phyloP scores from a whole-genome alignment of 2,888 invertebrate species.

The Cerastis rubricosa region DNA sequence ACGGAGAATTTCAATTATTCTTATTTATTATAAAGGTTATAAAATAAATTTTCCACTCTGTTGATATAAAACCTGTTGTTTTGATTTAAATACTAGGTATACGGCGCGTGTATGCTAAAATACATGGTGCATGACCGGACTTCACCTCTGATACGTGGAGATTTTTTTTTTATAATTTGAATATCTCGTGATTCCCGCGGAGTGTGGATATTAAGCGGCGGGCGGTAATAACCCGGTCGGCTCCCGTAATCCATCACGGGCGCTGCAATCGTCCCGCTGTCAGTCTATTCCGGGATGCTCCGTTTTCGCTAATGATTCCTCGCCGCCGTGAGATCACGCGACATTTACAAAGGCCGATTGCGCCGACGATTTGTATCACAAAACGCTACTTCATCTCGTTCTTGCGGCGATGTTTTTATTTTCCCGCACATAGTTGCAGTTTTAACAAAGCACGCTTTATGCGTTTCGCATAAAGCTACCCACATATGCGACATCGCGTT shows the following conservation, averaged over 20 bases:
- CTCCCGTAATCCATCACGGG: slow-evolving; percentile 87
- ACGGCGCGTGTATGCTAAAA: slow-evolving; percentile 58
- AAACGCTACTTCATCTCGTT: slow-evolving; percentile 71
- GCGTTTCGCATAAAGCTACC: slow-evolving; percentile 78
- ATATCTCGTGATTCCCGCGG: slow-evolving; percentile 74
- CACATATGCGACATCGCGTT: slow-evolving; percentile 80
- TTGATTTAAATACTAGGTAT: slow-evolving; percentile 64
- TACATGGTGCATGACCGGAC: slow-evolving; percentile 62
- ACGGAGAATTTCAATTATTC: slow-evolving; percentile 64
- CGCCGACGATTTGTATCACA: slow-evolving; percentile 78
- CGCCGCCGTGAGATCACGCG: slow-evolving; percentile 79
- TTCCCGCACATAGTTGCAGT: slow-evolving; percentile 73
- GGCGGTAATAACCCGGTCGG: slow-evolving; percentile 82
- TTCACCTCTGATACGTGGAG: slow-evolving; percentile 43
- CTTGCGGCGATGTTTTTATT: slow-evolving; percentile 64
- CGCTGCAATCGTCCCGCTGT: slow-evolving; percentile 89
- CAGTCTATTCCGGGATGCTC: slow-evolving; percentile 89
- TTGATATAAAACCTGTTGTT: slow-evolving; percentile 65
- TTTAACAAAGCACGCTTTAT: slow-evolving; percentile 79
- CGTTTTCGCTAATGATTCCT: slow-evolving; percentile 89
- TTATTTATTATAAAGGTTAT: slow-evolving; percentile 66
- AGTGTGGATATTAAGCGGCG: slow-evolving; percentile 80
- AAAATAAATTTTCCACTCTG: slow-evolving; percentile 65
- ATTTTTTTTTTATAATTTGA: slow-evolving; percentile 70
- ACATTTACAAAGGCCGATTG: slow-evolving; percentile 84